Base-by-base conservation (phyloP, 92 coral and sea anemone genomes). In the Heteractis magnifica region DNA sequence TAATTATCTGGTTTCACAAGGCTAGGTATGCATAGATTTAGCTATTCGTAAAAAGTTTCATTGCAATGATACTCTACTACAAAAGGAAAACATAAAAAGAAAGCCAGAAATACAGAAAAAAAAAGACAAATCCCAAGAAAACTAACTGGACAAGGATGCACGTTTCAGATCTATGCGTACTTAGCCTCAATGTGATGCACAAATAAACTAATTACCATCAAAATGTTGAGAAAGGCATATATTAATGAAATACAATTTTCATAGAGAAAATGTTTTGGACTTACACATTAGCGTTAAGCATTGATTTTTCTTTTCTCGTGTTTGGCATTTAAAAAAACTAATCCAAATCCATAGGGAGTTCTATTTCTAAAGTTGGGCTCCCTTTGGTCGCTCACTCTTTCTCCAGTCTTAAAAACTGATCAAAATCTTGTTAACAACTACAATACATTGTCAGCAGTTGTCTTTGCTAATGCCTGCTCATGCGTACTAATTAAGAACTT, bases 401-500 rank as follows among this genome's bases (percentile, higher is more conserved):
- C 73, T 79, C 6, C 21, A 60, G 20, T 34, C 74, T 59, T 16
- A 16, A 20, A 50, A 79, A 62, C 83, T 80, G 83, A 64, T 52
- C 16, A 64, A 64, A 64, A 64, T 80, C 72, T 23, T 60, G 1
- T 62, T 23, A 12, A 62, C 19, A 62, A 62, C 16, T 58, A 48
- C 16, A 51, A 10, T 10, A 81, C 19, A 18, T 14, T 6, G 65
- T 81, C 65, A 65, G 84, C 77, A 77, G 84, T 81, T 65, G 77
- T 81, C 84, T 81, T 81, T 81, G 84, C 84, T 81, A 81, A 65
- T 81, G 84, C 84, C 21, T 81, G 76, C 77, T 53, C 77, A 26
- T 81, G 60, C 76, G 62, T 81, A 81, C 51, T 71, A 81, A 49
- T 75, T 65, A 11, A 21, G 18, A 13, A 19, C 15, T 26, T 23